phyloP scores from a whole-genome alignment of 2,113 vertebrate species.

The Pteruthius melanotis region DNA sequence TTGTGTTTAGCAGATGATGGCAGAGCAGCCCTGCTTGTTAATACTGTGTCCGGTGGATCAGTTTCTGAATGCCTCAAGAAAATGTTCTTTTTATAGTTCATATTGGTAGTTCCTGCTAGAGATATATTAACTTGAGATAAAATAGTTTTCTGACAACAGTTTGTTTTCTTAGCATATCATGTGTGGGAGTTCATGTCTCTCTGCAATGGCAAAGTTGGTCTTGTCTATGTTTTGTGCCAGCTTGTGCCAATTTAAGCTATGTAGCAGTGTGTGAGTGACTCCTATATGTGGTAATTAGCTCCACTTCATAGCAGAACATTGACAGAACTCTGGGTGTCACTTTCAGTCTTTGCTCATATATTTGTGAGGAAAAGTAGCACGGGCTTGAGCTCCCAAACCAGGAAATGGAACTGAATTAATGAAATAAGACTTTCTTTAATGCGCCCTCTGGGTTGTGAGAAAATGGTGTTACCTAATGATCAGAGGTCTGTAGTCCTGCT shows the following conservation, averaged over 20 bases:
- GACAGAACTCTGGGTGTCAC: background rate
- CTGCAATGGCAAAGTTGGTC: background rate
- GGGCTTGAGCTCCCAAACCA: background rate
- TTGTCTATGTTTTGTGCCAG: background rate
- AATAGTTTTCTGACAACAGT: background rate
- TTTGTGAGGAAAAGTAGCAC: background rate
- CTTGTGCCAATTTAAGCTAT: background rate
- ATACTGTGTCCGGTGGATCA: background rate
- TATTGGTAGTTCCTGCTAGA: background rate
- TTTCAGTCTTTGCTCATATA: background rate
- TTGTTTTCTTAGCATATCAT: background rate
- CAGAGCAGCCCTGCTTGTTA: background rate
- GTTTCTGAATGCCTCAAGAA: background rate
- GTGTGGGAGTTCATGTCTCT: background rate
- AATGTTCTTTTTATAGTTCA: background rate
- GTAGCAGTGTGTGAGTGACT: background rate
- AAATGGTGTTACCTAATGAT: background rate
- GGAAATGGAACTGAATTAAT: background rate
- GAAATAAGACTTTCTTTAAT: background rate
- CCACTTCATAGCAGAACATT: background rate
- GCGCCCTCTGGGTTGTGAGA: background rate
- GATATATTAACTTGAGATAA: rapidly evolving
- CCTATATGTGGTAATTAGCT: rapidly evolving
- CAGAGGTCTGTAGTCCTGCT: background rate
- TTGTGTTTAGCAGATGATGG: background rate